phyloP scores from a whole-genome alignment of 2,113 vertebrate genomes.

The Myrmophylax atrothorax region DNA sequence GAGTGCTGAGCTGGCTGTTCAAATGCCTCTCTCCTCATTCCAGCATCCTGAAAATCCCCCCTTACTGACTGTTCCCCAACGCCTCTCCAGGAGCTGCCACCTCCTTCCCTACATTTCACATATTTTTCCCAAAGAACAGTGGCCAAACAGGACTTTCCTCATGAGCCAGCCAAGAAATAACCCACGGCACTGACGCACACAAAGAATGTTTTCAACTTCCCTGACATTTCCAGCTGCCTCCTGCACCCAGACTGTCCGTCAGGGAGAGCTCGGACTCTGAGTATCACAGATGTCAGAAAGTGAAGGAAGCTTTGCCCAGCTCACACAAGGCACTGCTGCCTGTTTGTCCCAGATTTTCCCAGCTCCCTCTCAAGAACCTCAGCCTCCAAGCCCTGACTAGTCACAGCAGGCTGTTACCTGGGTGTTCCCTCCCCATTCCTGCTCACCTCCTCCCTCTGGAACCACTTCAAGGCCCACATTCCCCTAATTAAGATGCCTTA shows the following conservation, averaged over 20 bases:
- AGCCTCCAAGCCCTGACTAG: neutral
- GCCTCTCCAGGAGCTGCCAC: neutral
- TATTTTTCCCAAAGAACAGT: neutral
- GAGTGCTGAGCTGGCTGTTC: neutral
- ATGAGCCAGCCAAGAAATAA: neutral
- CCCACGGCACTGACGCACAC: neutral
- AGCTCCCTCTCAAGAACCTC: neutral
- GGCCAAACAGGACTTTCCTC: slow-evolving; percentile 26
- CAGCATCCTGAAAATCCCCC: neutral
- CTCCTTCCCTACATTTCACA: neutral
- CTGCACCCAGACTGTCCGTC: neutral
- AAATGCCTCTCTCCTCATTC: neutral
- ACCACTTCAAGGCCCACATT: neutral
- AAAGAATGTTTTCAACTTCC: slow-evolving; percentile 17
- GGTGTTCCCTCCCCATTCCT: neutral
- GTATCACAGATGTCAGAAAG: neutral
- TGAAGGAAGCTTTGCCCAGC: neutral
- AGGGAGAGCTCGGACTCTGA: neutral
- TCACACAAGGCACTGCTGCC: neutral
- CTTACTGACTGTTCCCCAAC: neutral
- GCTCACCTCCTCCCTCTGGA: neutral
- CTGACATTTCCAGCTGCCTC: slow-evolving; percentile 9
- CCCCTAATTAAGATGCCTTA: neutral
- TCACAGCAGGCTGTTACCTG: neutral
- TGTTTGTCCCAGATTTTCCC: neutral